phyloP scores from a whole-genome alignment of 2,113 vertebrate genomes.

The Brachyhypopomus gauderio region DNA sequence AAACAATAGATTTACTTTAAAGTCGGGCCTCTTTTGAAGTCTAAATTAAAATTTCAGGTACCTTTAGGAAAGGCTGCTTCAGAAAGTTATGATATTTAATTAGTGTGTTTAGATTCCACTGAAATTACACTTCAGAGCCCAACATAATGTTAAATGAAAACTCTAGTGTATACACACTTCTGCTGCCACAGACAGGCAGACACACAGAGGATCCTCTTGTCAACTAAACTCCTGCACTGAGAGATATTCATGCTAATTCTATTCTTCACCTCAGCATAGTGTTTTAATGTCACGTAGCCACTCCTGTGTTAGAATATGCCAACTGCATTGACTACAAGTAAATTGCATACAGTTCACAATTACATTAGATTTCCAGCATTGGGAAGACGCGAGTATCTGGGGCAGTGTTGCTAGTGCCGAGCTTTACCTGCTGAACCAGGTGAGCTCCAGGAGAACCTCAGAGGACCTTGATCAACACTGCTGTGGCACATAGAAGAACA shows the following conservation, averaged over 20 bases:
- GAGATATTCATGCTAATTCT: background rate
- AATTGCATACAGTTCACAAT: too few relatives aligned
- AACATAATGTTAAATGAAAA: slow-evolving; percentile 67
- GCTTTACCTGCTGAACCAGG: too few relatives aligned
- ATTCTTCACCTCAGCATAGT: background rate
- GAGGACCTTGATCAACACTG: too few relatives aligned
- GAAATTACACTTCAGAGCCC: slow-evolving; percentile 74
- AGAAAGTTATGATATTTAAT: slow-evolving; percentile 83
- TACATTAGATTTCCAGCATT: too few relatives aligned
- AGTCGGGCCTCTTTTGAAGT: slow-evolving; percentile 80
- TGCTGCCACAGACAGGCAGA: slow-evolving; percentile 53
- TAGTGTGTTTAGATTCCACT: slow-evolving; percentile 78
- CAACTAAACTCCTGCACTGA: slow-evolving; percentile 13
- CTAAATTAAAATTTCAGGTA: slow-evolving; percentile 85
- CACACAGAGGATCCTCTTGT: background rate
- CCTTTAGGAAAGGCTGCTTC: slow-evolving; percentile 75
- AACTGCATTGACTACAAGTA: too few relatives aligned
- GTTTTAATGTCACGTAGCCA: background rate
- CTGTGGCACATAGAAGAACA: too few relatives aligned
- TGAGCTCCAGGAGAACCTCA: too few relatives aligned
- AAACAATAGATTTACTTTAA: slow-evolving; percentile 87
- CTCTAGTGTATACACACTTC: slow-evolving; percentile 56
- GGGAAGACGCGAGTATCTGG: too few relatives aligned
- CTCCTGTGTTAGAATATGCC: background rate
- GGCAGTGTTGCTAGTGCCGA: too few relatives aligned